phyloP scores from a whole-genome alignment of 2,113 vertebrate genomes.

The Caloenas nicobarica region DNA sequence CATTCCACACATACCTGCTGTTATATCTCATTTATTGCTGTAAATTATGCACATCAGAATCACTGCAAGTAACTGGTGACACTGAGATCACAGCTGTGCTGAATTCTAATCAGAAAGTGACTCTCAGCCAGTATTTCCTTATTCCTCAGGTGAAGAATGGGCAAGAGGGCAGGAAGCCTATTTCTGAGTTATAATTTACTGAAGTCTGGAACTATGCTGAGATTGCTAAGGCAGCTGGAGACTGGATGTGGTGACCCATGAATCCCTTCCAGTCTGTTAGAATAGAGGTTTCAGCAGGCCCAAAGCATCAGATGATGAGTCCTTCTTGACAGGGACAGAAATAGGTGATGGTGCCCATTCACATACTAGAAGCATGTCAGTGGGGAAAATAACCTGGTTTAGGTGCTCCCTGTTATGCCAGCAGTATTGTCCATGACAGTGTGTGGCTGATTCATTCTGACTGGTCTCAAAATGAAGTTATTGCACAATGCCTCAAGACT shows the following conservation, averaged over 20 bases:
- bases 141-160: not conserved
- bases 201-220: not conserved
- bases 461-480: not conserved
- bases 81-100: not conserved
- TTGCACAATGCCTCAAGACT: not conserved
- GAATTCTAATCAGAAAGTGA: conserved; percentile 13
- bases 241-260: not conserved
- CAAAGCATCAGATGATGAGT: not conserved
- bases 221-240: not conserved
- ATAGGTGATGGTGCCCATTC: not conserved
- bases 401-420: not conserved
- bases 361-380: not conserved
- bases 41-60: conserved; percentile 16
- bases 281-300: not conserved
- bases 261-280: not conserved
- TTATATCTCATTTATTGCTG: conserved; percentile 5
- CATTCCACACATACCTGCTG: not conserved
- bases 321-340: not conserved
- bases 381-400: not conserved
- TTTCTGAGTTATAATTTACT: not conserved
- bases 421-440: not conserved
- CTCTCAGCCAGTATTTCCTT: not conserved
- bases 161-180: not conserved
- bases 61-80: not conserved
- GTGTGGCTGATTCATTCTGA: not conserved